Evolutionary conservation across 1,140 invertebrate species (phyloP), one percentile per base, ranked within the genome.

Genomic region (Bombus sibiricus): DNA sequence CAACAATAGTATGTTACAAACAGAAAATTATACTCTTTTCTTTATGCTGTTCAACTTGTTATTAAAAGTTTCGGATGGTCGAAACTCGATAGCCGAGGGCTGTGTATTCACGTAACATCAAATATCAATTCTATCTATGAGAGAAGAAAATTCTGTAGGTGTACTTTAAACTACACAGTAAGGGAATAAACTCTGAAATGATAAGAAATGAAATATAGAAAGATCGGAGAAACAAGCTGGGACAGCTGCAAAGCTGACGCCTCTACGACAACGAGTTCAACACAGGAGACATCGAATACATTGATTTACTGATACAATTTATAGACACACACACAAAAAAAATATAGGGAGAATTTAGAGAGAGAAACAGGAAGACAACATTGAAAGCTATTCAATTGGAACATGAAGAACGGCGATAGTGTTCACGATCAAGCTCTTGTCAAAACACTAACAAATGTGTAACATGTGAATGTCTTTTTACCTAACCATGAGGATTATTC

Each of bases 381-480:
- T 71, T 83, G 62, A 86, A 76, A 86, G 85, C 72, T 86, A 39
- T 64, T 75, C 57, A n/a, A 39, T 78, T 34, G 8, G 47, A 53
- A 39, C 22, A 15, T 15, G 75, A 57, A 8, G n/a, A 84, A 79
- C 62, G 37, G n/a, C 22, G 25, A 47, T 47, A 22, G 69, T 41
- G 41, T 62, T 59, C 25, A 78, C 66, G 53, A 78, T 85, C 32
- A 83, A 86, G 85, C 85, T 86, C 15, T 64, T 83, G 73, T 75
- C 53, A n/a, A 85, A 41, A 80, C 86, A 82, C 43, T 15, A 18
- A 76, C 62, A 81, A 73, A 73, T 28, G 72, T 59, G 77, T 85
- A 74, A n/a, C n/a, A 74, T 68, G 68, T 71, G 39, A 79, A 83
- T 84, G 68, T 77, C 15, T 22, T 22, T 73, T 74, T 74, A 79